phyloP scores from a whole-genome alignment of 2,113 vertebrate genomes.

The Thalassoma bifasciatum region DNA sequence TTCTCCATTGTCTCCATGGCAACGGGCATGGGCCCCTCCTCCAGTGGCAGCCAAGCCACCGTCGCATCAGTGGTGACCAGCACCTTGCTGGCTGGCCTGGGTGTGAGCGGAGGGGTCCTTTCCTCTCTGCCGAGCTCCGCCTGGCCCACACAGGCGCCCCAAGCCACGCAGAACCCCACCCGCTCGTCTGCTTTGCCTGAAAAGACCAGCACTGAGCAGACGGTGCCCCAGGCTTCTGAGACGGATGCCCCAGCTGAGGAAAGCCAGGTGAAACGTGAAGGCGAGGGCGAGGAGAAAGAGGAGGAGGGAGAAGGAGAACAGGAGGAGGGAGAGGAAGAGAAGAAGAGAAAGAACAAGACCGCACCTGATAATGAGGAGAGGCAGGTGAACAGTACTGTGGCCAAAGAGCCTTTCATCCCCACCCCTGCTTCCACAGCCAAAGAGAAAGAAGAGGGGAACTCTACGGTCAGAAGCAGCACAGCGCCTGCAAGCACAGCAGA shows the following conservation, averaged over 20 bases:
- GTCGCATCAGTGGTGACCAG: conserved; percentile 97
- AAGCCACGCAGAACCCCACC: conserved; percentile 72
- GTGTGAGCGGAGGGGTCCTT: conserved; percentile 93
- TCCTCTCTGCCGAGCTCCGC: conserved; percentile 95
- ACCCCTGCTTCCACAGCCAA: conserved; percentile 83
- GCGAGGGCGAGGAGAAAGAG: conserved; percentile 85
- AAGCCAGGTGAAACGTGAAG: conserved; percentile 84
- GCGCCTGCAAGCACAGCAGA: conserved; percentile 58
- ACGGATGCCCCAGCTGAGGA: conserved; percentile 80
- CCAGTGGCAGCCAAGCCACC: conserved; percentile 95
- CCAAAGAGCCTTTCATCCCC: conserved; percentile 63
- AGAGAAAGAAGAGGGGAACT: conserved; percentile 79
- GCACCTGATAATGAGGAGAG: conserved; percentile 64
- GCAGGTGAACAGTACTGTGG: conserved; percentile 53
- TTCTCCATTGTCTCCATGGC: conserved; percentile 99
- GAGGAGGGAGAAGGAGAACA: conserved; percentile 78
- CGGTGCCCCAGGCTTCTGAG: conserved; percentile 75
- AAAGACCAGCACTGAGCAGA: conserved; percentile 82
- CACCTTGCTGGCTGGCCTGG: conserved; percentile 94
- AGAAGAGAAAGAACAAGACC: conserved; percentile 78
- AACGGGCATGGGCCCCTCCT: conserved; percentile 96
- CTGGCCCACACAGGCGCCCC: conserved; percentile 89
- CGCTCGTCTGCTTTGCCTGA: conserved; percentile 77
- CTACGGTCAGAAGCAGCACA: conserved; percentile 65
- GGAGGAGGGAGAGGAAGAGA: conserved; percentile 86